Evolutionary conservation across 1,140 invertebrate species (phyloP).

Genomic region (Bombus vancouverensis): DNA sequence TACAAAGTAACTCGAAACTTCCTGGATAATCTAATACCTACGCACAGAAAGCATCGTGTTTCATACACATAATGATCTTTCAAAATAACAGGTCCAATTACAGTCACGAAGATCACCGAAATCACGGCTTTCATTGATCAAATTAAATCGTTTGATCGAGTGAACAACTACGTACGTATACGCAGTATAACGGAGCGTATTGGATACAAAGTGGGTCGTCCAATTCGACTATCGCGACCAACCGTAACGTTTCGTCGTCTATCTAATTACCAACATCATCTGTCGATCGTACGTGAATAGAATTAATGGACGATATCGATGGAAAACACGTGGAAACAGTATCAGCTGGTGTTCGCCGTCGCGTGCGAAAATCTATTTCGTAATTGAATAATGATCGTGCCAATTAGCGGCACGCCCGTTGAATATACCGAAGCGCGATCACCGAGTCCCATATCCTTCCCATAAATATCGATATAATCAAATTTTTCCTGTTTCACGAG

Average conservation of each 20-base stretch:
- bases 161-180: not conserved
- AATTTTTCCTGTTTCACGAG: not conserved
- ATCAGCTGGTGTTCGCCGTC: not conserved
- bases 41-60: too few species aligned
- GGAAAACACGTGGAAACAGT: constrained; percentile 4
- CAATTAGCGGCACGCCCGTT: not conserved
- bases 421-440: not conserved
- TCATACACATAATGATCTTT: not conserved
- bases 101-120: not conserved
- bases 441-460: not conserved
- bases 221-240: constrained; percentile 19
- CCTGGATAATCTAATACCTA: not conserved
- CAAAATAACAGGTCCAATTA: not conserved
- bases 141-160: not conserved
- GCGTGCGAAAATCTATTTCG: not conserved
- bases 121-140: not conserved
- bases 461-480: not conserved
- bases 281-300: not conserved
- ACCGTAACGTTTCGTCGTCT: constrained; percentile 18
- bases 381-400: constrained; percentile 11
- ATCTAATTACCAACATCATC: constrained; percentile 19
- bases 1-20: too few species aligned
- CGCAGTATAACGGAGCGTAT: too few species aligned
- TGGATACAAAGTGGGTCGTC: constrained; percentile 4
- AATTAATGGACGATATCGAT: constrained; percentile 9